These are phyloP conservation scores for Atlantisia rogersi DNA, from an alignment of 2,113 vertebrate species.

Conservation along the genomic window DNA sequence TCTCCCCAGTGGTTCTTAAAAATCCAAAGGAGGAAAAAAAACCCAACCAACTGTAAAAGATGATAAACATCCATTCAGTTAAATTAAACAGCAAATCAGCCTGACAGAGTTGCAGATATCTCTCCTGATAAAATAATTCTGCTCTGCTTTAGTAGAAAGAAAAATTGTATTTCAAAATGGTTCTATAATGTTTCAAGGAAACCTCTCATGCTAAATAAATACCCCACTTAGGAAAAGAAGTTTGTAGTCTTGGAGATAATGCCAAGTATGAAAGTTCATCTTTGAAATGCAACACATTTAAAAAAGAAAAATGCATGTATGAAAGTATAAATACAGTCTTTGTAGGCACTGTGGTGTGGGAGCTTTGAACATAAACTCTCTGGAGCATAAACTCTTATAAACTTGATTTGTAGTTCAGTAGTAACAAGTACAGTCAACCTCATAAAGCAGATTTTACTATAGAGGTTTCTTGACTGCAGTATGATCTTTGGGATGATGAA, in stretches of 20 bases:
- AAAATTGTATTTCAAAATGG: background rate
- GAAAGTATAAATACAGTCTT: background rate
- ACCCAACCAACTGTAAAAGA: background rate
- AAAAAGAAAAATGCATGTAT: background rate
- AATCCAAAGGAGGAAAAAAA: background rate
- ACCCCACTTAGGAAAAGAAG: background rate
- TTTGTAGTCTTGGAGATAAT: background rate
- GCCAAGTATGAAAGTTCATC: background rate
- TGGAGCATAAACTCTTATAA: background rate
- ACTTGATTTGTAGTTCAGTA: background rate
- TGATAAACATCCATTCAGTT: background rate
- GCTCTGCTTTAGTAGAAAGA: background rate
- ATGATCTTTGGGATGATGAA: background rate
- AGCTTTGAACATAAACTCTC: background rate
- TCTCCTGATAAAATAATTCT: background rate
- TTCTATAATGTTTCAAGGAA: background rate
- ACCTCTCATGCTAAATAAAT: background rate
- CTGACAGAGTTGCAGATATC: background rate
- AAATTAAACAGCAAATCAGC: background rate
- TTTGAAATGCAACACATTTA: background rate
- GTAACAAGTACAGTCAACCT: background rate
- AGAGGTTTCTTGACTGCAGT: background rate
- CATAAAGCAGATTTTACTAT: background rate
- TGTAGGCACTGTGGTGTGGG: background rate
- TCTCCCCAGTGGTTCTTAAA: background rate